Evolutionary conservation across 2,888 invertebrate genomes (phyloP).

Genomic region (Zaprionus bogoriensis): DNA sequence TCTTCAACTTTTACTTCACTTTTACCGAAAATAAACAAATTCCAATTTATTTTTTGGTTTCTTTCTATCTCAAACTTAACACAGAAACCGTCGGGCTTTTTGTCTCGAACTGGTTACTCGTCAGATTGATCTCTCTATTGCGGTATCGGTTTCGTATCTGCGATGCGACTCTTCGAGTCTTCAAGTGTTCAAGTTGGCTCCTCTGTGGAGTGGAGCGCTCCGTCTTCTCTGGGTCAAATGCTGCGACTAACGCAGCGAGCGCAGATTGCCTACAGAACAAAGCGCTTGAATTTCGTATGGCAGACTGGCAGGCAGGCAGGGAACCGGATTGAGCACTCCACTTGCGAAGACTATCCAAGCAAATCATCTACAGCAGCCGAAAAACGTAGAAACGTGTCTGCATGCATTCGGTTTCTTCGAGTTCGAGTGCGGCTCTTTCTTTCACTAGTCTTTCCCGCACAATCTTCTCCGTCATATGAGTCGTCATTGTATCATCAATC

Average conservation of each 20-base stretch:
- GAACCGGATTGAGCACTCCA: conserved; percentile 48
- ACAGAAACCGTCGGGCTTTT: conserved; percentile 51
- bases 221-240: conserved; percentile 54
- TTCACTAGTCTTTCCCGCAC: neutral
- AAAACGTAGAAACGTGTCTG: conserved; percentile 1
- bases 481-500: neutral
- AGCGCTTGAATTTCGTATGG: conserved; percentile 22
- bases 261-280: conserved; percentile 45
- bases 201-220: conserved; percentile 31
- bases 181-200: no score
- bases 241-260: conserved; percentile 35
- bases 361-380: neutral
- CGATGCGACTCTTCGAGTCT: no score
- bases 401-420: neutral
- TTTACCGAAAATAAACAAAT: conserved; percentile 68
- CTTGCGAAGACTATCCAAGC: conserved; percentile 6
- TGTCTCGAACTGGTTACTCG: conserved; percentile 64
- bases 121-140: conserved; percentile 66
- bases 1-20: conserved; percentile 66
- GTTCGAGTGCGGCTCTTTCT: neutral
- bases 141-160: conserved; percentile 33
- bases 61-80: conserved; percentile 50
- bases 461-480: no score
- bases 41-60: conserved; percentile 42
- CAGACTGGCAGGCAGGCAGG: conserved; percentile 32